Evolutionary conservation across 2,888 invertebrate species (phyloP), one percentile per base, ranked within the genome.

Genomic region (Drosophila subsilvestris): DNA sequence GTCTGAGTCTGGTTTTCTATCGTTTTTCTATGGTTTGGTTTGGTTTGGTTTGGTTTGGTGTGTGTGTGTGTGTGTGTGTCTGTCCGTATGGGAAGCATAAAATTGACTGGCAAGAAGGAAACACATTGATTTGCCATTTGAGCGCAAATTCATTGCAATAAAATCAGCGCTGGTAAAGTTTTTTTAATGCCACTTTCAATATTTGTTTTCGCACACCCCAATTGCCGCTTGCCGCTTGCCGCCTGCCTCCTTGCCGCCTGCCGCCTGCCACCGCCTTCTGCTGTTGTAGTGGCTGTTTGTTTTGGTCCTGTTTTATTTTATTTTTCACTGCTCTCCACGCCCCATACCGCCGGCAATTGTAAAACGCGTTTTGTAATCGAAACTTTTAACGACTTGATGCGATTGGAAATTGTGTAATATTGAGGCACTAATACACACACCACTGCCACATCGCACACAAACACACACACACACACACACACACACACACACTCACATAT

Each of bases 361-460:
- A 80, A 88, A 83, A 71, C 86, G 83, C 83, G 85, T 89, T 89
- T 79, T 87, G 88, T 89, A 89, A 89, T 85, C 89, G 86, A 89
- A 86, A 87, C 89, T 85, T 85, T 85, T 89, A 85, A 85, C 84
- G 89, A 85, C 89, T 89, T 85, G 84, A 85, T 85, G 86, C 88
- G 88, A 85, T 85, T 85, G 86, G 83, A 88, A 83, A 83, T 88
- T 88, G 83, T 83, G 83, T 83, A 88, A 83, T 83, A 80, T 86
- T 72, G 72, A 75, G 88, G 76, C 86, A 88, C 86, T 88, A 86
- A 83, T 79, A 88, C 84, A 75, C 88, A 83, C 51, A 66, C 85
- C 76, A 80, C 77, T 77, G 78, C 71, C 80, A 63, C n/a, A n/a
- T n/a, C n/a, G n/a, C n/a, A n/a, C n/a, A n/a, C n/a, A n/a, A n/a